Base-by-base conservation (phyloP, 2,113 vertebrate species). In the Laticauda colubrina region DNA sequence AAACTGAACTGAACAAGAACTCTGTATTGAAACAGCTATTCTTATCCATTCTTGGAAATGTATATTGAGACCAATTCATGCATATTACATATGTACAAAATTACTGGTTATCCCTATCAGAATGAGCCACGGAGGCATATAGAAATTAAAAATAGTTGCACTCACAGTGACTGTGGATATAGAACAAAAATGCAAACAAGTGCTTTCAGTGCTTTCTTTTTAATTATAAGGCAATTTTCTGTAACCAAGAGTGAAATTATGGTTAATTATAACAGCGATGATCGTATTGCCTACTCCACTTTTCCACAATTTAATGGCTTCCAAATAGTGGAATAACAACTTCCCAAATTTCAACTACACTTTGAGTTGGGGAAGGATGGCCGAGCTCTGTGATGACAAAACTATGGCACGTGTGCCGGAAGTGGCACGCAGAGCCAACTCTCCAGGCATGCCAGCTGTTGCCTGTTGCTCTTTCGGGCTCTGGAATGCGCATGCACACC, bases 171-270 rank as follows among this genome's bases (percentile, higher is more conserved):
- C 39, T 48, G 23, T 51, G 56, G 55, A 87, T 45, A 51, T 48
- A 61, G 43, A 91, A 61, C 26, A 87, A 87, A 45, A 88, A 88
- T 45, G n/a, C n/a, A 54, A 15, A 34, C n/a, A 54, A 56, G 21
- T 90, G 45, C 55, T 21, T 56, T 56, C 34, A 34, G 43, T 45
- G 53, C 55, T 87, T 21, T 87, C 56, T 51, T 26, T 48, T 59
- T 87, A 92, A 92, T 34, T 64, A 48, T 26, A 87, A 43, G 57
- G n/a, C 57, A 92, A 64, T 54, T 48, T 87, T 64, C 91, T 34
- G 43, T 88, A 61, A 26, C 48, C 85, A 64, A 90, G 81, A 85
- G 23, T 64, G 9, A 85, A 81, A 64, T 21, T 34, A 45, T 29
- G 9, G 24, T 81, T 61, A 43, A 43, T 89, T 81, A 48, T 64